A percentile compares a stretch with the other conserved stretches of the same genome.
These are phyloP conservation scores for Dendrocopos noguchii DNA, from an alignment of 2,113 vertebrate species.

Conservation along the genomic window DNA sequence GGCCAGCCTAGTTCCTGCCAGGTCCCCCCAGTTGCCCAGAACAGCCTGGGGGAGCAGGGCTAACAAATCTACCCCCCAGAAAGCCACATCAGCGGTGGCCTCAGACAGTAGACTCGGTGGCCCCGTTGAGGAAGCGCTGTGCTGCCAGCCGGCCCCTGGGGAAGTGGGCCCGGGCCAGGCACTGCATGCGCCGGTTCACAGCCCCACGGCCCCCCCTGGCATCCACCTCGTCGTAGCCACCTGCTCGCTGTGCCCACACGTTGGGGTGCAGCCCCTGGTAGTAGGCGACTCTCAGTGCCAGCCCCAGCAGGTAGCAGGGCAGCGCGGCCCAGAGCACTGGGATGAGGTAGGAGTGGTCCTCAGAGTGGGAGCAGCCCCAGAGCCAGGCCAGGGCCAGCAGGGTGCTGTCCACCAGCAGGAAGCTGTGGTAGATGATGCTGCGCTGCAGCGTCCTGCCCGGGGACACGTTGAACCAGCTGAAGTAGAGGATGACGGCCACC, in stretches of 20 bases:
- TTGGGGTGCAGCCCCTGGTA: slow-evolving; percentile 88
- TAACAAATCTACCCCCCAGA: accelerated
- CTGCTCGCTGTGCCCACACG: accelerated
- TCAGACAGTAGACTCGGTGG: slow-evolving; percentile 14
- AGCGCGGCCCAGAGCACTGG: slow-evolving; percentile 44
- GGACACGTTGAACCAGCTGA: slow-evolving; percentile 94
- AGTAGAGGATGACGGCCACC: slow-evolving; percentile 90
- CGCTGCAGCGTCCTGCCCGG: slow-evolving; percentile 81
- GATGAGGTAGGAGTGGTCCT: slow-evolving; percentile 14
- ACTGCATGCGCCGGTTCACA: slow-evolving; percentile 47
- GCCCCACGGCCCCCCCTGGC: accelerated
- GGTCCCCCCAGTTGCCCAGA: background rate
- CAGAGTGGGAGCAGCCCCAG: slow-evolving; percentile 53
- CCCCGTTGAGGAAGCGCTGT: background rate
- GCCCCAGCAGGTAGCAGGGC: slow-evolving; percentile 79
- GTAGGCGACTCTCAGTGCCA: slow-evolving; percentile 82
- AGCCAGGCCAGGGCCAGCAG: slow-evolving; percentile 83
- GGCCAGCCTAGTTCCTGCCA: background rate
- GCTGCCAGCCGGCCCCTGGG: accelerated
- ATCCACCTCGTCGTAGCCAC: background rate
- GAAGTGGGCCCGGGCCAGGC: slow-evolving; percentile 52
- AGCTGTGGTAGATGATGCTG: slow-evolving; percentile 84
- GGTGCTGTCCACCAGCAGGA: slow-evolving; percentile 80
- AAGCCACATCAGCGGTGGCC: background rate
- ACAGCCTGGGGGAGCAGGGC: background rate